These are phyloP conservation scores for Menidia beryllina DNA, from an alignment of 2,113 vertebrate species.

Conservation along the genomic window DNA sequence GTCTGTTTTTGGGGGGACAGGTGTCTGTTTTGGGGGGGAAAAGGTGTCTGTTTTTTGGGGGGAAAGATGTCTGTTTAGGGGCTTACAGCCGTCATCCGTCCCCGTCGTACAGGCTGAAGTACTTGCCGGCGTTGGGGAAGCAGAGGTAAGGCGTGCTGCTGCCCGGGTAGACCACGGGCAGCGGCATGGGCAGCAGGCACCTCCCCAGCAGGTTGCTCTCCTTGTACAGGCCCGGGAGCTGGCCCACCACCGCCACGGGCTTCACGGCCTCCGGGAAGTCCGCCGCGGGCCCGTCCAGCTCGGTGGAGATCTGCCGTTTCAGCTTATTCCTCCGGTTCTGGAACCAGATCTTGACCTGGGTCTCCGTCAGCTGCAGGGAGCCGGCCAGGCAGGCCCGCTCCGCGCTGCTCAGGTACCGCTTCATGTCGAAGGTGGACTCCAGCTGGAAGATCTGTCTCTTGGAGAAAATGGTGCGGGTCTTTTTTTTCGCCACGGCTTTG, in stretches of 20 bases:
- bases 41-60: constrained; percentile 45
- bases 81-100: constrained; percentile 82
- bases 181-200: constrained; percentile 86
- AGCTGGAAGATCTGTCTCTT: constrained; percentile 90
- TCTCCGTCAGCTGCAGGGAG: constrained; percentile 86
- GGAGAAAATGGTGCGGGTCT: constrained; percentile 90
- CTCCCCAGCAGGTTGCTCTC: constrained; percentile 84
- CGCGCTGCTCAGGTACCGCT: constrained; percentile 89
- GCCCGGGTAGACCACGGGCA: constrained; percentile 86
- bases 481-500: constrained; percentile 84
- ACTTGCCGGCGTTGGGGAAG: constrained; percentile 86
- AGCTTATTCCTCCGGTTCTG: constrained; percentile 89
- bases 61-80: no score
- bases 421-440: constrained; percentile 90
- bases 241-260: constrained; percentile 69
- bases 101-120: constrained; percentile 87
- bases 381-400: constrained; percentile 86
- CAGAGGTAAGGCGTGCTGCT: constrained; percentile 87
- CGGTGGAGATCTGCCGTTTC: constrained; percentile 87
- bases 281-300: constrained; percentile 79
- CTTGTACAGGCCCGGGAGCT: constrained; percentile 85
- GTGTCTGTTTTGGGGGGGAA: no score
- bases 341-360: constrained; percentile 89
- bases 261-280: constrained; percentile 77
- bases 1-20: constrained; percentile 28